Base-by-base conservation (phyloP, 1,140 invertebrate species). In the Neoseiulus cucumeris region DNA sequence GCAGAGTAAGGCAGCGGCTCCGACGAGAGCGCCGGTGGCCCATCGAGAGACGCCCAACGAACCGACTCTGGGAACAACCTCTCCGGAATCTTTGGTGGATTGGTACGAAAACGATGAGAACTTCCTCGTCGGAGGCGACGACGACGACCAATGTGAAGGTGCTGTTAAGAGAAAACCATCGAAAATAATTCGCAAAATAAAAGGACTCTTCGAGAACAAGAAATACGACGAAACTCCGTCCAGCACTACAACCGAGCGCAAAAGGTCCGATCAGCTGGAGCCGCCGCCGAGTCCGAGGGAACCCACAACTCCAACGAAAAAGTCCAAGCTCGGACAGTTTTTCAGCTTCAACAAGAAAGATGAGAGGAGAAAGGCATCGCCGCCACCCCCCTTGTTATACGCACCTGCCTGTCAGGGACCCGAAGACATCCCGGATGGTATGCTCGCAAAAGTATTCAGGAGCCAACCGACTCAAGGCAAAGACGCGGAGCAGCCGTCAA, bases 361-460 rank as follows among this genome's bases (percentile, higher is more conserved):
- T 33, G 51, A 59, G 33, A 59, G 33, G 22, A 12, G 22, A 9
- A 59, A 59, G 9, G 25, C 25, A 29, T 18, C 51, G 14, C 22
- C 22, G 33, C 51, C 51, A 14, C 4, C 22, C 14, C 25, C 25
- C 14, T 17, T 59, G 14, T 4, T 39, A 39, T 17, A 18, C 51
- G 51, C 14, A 25, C 22, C 51, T 9, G 51, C 51, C 4, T 1
- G 14, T 25, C 51, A 59, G 51, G 51, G 51, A 14, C 51, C 51
- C 5, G 17, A 29, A 14, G 17, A n/a, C 17, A 59, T 59, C 33
- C 51, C 51, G 14, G 14, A 59, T 17, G 51, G 51, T 25, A 59
- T 59, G 51, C 51, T 59, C 25, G 22, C 51, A 59, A 59, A 59
- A 25, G 51, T 59, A 33, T 59, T 59, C 51, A 59, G 14, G 14